A percentile compares a stretch with the other conserved stretches of the same genome.
Conservation (phyloP, 2,797 vertebrate species). For the Cossypha dichroa region DNA sequence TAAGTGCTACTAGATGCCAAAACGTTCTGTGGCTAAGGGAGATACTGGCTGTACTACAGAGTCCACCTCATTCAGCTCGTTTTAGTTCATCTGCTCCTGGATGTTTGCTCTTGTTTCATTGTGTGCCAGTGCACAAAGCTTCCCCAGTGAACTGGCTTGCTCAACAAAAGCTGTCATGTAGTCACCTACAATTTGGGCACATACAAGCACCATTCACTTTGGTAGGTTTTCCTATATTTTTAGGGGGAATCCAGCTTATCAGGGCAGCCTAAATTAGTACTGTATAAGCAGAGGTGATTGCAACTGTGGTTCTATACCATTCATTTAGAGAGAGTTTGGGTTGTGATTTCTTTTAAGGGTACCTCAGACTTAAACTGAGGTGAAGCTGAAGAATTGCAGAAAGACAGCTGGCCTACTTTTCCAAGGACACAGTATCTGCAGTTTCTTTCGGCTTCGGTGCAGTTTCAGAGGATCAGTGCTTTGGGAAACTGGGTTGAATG, state of each 20-base stretch:
- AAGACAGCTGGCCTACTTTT: conserved; percentile 1
- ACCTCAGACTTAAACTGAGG: background rate
- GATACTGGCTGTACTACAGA: background rate
- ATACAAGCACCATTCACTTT: background rate
- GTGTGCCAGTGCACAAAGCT: background rate
- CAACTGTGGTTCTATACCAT: background rate
- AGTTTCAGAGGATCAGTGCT: background rate
- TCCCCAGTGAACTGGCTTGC: background rate
- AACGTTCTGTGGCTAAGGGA: background rate
- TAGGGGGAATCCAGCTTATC: background rate
- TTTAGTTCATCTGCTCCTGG: background rate
- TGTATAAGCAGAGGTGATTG: background rate
- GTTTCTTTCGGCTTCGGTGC: background rate
- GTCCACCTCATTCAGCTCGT: background rate
- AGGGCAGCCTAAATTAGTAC: background rate
- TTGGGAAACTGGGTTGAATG: conserved; percentile 1
- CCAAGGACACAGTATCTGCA: background rate
- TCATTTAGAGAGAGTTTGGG: background rate
- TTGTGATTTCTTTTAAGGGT: background rate
- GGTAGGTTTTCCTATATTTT: background rate
- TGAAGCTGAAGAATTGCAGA: background rate
- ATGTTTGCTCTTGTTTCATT: background rate
- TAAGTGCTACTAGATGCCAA: background rate
- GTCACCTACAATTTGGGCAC: background rate
- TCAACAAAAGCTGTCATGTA: background rate